phyloP scores from a whole-genome alignment of 2,113 vertebrate genomes.

The human region DNA sequence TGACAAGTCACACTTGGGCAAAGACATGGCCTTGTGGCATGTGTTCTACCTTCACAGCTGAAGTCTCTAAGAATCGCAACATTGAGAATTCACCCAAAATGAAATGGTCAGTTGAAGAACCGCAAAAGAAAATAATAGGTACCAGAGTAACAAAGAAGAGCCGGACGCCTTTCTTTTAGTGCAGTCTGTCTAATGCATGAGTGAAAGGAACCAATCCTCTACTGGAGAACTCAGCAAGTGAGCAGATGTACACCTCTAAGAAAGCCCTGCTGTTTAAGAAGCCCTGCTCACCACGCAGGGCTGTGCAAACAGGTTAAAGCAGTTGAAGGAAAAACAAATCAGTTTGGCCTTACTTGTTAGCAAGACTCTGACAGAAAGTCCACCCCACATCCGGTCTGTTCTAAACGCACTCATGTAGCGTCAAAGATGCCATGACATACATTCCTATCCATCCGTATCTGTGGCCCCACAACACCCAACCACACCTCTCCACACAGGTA shows the following conservation, averaged over 20 bases:
- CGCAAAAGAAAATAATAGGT: not conserved
- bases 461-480: not conserved
- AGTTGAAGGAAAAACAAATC: not conserved
- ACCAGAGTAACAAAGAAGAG: not conserved
- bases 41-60: not conserved
- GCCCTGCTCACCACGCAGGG: not conserved
- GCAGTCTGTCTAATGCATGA: not conserved
- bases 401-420: not conserved
- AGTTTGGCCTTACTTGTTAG: no score
- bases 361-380: not conserved
- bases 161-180: fast-evolving
- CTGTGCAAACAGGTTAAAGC: not conserved
- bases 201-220: not conserved
- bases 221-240: not conserved
- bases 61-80: not conserved
- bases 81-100: not conserved
- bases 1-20: not conserved
- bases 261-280: not conserved
- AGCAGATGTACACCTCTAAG: not conserved
- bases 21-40: not conserved
- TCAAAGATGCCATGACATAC: not conserved
- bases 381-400: not conserved
- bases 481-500: no score
- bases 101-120: fast-evolving
- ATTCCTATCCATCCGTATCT: not conserved